Evolutionary conservation across 2,113 vertebrate genomes (phyloP).

Genomic region (Nematolebias whitei): DNA sequence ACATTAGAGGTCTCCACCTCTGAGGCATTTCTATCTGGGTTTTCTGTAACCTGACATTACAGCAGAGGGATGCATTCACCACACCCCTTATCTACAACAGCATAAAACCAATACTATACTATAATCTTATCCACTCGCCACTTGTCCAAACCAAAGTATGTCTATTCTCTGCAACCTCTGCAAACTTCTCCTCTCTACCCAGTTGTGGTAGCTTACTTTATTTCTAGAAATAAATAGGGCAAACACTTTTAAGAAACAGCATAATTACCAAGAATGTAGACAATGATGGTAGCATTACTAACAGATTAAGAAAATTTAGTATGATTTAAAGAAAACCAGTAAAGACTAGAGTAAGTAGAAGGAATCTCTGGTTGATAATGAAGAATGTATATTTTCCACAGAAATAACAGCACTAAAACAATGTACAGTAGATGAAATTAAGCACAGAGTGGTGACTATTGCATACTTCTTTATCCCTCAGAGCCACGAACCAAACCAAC

Average conservation of each 20-base stretch:
- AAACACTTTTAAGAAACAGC: background rate
- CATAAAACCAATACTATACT: slow-evolving; percentile 69
- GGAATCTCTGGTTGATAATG: background rate
- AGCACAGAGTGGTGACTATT: slow-evolving; percentile 21
- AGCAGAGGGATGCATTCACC: slow-evolving; percentile 68
- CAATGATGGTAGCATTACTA: background rate
- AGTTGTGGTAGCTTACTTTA: slow-evolving; percentile 2
- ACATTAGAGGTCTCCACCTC: slow-evolving; percentile 63
- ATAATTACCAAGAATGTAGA: background rate
- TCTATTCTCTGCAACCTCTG: slow-evolving; percentile 60
- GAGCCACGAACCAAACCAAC: slow-evolving; percentile 47
- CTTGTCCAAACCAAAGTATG: slow-evolving; percentile 63
- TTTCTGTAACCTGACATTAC: slow-evolving; percentile 76
- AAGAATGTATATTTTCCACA: slow-evolving; percentile 12
- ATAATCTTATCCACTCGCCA: slow-evolving; percentile 68
- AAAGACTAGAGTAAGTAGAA: background rate
- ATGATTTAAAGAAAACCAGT: background rate
- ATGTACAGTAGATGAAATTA: slow-evolving; percentile 16
- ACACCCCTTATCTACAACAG: slow-evolving; percentile 72
- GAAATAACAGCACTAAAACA: slow-evolving; percentile 4
- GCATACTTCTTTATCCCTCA: slow-evolving; percentile 19
- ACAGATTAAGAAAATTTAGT: background rate
- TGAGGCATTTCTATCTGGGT: slow-evolving; percentile 71
- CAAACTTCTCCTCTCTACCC: slow-evolving; percentile 35
- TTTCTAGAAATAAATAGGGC: slow-evolving; percentile 16